Base-by-base conservation (phyloP, 2,113 vertebrate genomes). In the Alexandromys fortis region DNA sequence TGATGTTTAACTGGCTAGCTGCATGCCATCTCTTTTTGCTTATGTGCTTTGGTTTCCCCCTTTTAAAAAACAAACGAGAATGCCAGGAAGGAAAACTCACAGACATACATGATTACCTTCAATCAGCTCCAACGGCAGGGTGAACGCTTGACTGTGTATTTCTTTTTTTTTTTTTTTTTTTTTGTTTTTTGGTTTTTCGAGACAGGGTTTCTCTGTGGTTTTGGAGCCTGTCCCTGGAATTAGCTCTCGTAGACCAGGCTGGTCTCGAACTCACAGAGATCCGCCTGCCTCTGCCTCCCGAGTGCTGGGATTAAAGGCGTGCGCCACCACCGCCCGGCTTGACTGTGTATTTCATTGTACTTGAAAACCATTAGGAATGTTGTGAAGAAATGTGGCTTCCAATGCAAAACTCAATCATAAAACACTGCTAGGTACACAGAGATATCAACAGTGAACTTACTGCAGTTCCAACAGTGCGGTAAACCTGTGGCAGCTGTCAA, bases 331-430 rank as follows among this genome's bases (percentile, higher is more conserved):
- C n/a, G n/a, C n/a, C n/a, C n/a, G n/a, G 81, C 97, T 92, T 45
- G 91, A 49, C 30, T 78, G 61, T 47, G 47, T 1, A 24, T 55
- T 91, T 79, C 61, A 16, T 1, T 45, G 19, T 26, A n/a, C 73
- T 67, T 97, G 95, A 94, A 96, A 96, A 95, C 47, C 94, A 83
- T 65, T 90, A 82, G 90, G 77, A 97, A 97, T 85, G 90, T 30
- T 21, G 89, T 96, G 35, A 90, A 97, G 96, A 90, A 82, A 63
- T 72, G 49, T 77, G 76, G 75, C 65, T 76, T 70, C 70, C 2
- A 72, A 38, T 52, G 92, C 55, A 72, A 92, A 93, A 86, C 65
- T 78, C 86, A 91, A 92, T 65, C 90, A 87, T 91, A 93, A 93
- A 93, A 92, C 95, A 95, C 93, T 87, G 85, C 3, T 14, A 86